Base-by-base conservation (phyloP, 1,140 invertebrate genomes). In the Lepidostoma basale region DNA sequence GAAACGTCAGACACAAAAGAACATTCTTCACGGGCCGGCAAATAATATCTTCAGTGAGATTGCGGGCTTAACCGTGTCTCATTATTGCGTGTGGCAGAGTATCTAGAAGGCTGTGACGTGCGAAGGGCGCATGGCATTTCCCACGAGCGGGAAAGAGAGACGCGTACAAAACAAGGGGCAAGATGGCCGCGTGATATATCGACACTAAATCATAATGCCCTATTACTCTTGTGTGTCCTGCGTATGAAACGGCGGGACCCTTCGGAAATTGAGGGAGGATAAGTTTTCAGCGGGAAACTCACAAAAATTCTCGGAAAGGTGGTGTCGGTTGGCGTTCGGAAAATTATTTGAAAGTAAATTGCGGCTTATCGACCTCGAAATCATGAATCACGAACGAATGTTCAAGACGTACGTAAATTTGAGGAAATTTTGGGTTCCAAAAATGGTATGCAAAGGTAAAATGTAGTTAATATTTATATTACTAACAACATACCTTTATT, bases 131-230 rank as follows among this genome's bases (percentile, higher is more conserved):
- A 42, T 6, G 39, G n/a, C 5, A 9, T n/a, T 28, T 36, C 39
- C 23, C 10, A 25, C 56, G 4, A 25, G 62, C 16, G 47, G 20
- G 47, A 65, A 36, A 14, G 62, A 56, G 62, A 65, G 28, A 44
- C 20, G 28, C 4, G 33, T 22, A 63, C 60, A 66, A 23, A 70
- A 70, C 68, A 70, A 62, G 63, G 36, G 33, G 40, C 65, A 62
- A 36, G 28, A 68, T 62, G 66, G 66, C 42, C 65, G 39, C 36
- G 70, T 72, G 70, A 72, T 65, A 72, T 72, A 72, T 68, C 70
- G 70, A 65, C 70, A 72, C 66, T 72, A 72, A 72, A 72, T 72
- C 70, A 72, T 72, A 72, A 72, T 68, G 70, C 70, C 62, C 70
- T 68, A 72, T 72, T 72, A 72, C 66, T 68, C 70, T 67, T 64